phyloP scores from a whole-genome alignment of 1,140 invertebrate species.

The Heliconius nattereri region DNA sequence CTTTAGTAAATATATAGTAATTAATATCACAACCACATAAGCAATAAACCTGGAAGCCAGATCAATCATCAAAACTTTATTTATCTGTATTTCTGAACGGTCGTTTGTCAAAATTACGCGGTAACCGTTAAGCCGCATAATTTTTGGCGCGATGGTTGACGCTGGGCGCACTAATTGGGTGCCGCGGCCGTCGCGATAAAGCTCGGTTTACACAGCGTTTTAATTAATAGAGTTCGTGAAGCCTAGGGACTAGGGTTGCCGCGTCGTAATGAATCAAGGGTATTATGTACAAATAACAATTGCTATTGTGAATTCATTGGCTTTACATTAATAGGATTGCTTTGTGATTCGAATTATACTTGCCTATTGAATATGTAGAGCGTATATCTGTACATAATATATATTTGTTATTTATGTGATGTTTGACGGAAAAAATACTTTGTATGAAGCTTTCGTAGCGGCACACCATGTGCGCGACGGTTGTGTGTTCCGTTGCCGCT shows the following conservation, averaged over 20 bases:
- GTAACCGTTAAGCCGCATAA: constrained; percentile 73
- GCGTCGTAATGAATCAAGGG: constrained; percentile 36
- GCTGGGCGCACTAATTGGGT: constrained; percentile 68
- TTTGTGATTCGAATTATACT: constrained; percentile 1
- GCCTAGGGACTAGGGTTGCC: constrained; percentile 56
- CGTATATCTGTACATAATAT: background rate
- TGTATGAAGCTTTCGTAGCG: too few relatives aligned
- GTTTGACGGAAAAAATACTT: background rate
- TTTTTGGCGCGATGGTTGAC: constrained; percentile 69
- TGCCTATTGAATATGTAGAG: background rate
- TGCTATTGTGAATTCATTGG: constrained; percentile 21
- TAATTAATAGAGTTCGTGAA: constrained; percentile 77
- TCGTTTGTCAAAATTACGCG: constrained; percentile 74
- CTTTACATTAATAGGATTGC: constrained; percentile 19
- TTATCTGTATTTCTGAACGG: constrained; percentile 58
- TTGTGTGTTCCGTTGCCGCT: too few relatives aligned
- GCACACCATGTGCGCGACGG: too few relatives aligned
- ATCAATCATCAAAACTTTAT: constrained; percentile 46
- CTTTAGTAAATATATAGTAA: background rate
- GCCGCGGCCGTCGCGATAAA: constrained; percentile 70
- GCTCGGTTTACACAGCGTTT: constrained; percentile 77
- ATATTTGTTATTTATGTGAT: background rate
- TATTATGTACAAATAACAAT: constrained; percentile 31
- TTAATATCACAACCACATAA: background rate
- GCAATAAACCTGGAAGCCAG: background rate